Evolutionary conservation across 2,888 invertebrate genomes (phyloP).

Genomic region (Xestia rhomboidea): DNA sequence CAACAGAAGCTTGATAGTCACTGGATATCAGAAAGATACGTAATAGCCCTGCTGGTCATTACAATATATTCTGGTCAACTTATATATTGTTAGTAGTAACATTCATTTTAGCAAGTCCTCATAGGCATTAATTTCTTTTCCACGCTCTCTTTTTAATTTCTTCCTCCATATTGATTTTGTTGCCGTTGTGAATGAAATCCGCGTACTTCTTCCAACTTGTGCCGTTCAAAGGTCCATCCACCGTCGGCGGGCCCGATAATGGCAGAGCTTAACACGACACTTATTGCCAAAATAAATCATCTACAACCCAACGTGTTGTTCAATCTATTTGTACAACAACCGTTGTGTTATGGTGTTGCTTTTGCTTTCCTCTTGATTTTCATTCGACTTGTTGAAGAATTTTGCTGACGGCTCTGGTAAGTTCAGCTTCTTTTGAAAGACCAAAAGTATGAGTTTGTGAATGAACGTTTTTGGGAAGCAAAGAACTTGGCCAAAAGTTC

Average conservation of each 20-base stretch:
- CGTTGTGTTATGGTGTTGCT: constrained; percentile 48
- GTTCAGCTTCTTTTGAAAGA: neutral
- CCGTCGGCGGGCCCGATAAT: constrained; percentile 79
- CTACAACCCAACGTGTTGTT: constrained; percentile 75
- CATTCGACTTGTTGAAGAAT: constrained; percentile 12
- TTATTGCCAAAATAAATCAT: constrained; percentile 89
- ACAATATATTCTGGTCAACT: neutral
- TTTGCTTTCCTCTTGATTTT: constrained; percentile 32
- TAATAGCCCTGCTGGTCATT: no score
- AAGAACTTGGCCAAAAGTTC: no score
- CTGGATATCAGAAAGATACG: no score
- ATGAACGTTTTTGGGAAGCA: neutral
- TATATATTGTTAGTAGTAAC: neutral
- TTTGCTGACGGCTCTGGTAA: no score
- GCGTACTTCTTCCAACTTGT: constrained; percentile 43
- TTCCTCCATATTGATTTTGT: neutral
- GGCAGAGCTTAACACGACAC: constrained; percentile 85
- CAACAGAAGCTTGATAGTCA: no score
- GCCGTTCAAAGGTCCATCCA: constrained; percentile 63
- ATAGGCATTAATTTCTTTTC: neutral
- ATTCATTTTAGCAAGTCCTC: no score
- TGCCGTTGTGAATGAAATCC: neutral
- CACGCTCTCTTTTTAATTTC: neutral
- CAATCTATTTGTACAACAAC: constrained; percentile 75
- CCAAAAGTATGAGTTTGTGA: neutral